Percentiles rank a stretch among this genome's conserved stretches.
Evolutionary conservation across 2,113 vertebrate species (phyloP).

Genomic region (Agapornis roseicollis): DNA sequence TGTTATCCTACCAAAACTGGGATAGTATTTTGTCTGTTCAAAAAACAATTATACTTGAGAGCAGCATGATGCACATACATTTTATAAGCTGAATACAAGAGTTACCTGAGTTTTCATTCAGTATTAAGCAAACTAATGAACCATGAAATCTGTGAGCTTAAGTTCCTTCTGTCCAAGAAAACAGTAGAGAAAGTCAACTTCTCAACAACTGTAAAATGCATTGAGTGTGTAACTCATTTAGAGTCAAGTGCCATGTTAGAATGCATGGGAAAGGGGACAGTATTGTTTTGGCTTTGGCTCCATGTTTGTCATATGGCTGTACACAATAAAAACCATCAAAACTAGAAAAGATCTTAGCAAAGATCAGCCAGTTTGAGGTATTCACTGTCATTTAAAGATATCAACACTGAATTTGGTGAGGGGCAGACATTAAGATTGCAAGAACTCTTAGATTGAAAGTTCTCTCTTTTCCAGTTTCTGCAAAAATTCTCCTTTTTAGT

Average conservation of each 20-base stretch:
- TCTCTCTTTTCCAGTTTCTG: neutral
- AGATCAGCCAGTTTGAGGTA: neutral
- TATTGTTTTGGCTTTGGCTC: neutral
- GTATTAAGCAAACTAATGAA: neutral
- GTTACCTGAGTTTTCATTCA: neutral
- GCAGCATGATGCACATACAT: neutral
- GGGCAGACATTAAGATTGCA: neutral
- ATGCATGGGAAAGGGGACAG: neutral
- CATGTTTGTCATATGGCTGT: neutral
- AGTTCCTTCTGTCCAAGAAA: neutral
- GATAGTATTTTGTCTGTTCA: neutral
- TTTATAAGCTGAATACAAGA: neutral
- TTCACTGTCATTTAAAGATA: neutral
- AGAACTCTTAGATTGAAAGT: neutral
- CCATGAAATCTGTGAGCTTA: neutral
- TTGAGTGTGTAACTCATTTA: neutral
- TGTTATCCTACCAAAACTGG: neutral
- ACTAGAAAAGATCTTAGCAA: neutral
- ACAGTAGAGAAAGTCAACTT: neutral
- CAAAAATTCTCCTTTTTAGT: neutral
- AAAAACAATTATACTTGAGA: neutral
- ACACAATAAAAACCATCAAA: neutral
- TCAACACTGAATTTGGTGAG: neutral
- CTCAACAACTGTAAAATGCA: neutral
- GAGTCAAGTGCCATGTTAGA: neutral